A percentile compares a stretch with the other conserved stretches of the same genome.
phyloP scores from a whole-genome alignment of 2,797 vertebrate genomes.

The Mormyrus proboscirostris region DNA sequence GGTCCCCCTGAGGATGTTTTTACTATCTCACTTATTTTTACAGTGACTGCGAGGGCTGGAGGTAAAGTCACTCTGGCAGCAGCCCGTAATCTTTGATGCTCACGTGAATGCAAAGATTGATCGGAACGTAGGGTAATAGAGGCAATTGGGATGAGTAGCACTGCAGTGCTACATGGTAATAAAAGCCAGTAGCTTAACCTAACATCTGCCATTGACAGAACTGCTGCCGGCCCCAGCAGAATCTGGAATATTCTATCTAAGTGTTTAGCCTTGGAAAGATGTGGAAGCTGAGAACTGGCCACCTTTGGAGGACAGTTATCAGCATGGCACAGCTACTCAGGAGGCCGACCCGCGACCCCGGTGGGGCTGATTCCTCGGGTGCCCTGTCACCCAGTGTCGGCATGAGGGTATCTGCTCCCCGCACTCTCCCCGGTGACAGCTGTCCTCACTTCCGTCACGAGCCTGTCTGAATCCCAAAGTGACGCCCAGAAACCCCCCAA shows the following conservation, averaged over 20 bases:
- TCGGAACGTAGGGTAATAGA: slow-evolving; percentile 2
- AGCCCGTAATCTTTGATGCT: slow-evolving; percentile 1
- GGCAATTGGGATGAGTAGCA: slow-evolving; percentile 15
- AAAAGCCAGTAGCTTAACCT: slow-evolving; percentile 44
- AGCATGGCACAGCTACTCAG: not conserved
- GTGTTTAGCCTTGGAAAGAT: not conserved
- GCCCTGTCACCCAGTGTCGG: not conserved
- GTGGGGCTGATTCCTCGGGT: not conserved
- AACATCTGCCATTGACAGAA: slow-evolving; percentile 52
- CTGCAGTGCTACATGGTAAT: slow-evolving; percentile 2
- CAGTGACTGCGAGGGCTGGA: not conserved
- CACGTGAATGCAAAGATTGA: slow-evolving; percentile 13
- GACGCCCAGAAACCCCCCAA: not conserved
- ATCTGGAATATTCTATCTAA: not conserved
- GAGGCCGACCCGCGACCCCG: not conserved
- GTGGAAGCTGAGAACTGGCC: not conserved
- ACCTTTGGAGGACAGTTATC: not conserved
- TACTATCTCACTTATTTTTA: slow-evolving; percentile 16
- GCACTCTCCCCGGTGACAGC: not conserved
- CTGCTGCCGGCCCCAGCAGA: slow-evolving; percentile 42
- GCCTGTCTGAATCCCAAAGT: not conserved
- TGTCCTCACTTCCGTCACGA: not conserved
- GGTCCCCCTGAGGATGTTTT: slow-evolving; percentile 15
- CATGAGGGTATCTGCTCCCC: not conserved
- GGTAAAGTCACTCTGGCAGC: not conserved